Base-by-base conservation (phyloP, 2,888 invertebrate species). In the Ophonus ardosiacus region DNA sequence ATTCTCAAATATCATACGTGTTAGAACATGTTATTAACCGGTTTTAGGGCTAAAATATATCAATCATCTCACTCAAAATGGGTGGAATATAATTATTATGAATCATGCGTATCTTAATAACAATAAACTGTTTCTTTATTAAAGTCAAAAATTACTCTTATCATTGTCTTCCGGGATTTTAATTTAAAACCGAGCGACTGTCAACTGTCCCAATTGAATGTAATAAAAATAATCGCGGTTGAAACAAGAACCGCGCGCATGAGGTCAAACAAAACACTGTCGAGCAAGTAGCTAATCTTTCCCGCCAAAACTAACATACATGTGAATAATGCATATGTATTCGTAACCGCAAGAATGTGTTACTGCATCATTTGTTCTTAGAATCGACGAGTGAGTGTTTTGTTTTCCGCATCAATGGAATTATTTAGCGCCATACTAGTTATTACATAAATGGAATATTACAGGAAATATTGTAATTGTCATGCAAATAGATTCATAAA, bases 201-300 rank as follows among this genome's bases (percentile, higher is more conserved):
- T 38, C 68, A 38, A n/a, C n/a, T 68, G 68, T 68, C 38, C 17
- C 76, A 76, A 76, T 76, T 76, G 76, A 51, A 51, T 24, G 56
- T 15, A 76, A 76, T 76, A 76, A 76, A 71, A 68, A 43, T 76
- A 76, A 56, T 76, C 76, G 76, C 76, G 76, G 10, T 51, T 24
- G 76, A 76, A 76, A 76, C 76, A 76, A 76, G 51, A 51, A 24
- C 43, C 56, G 13, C 24, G 24, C 13, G 31, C 13, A 43, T 7
- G 76, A 76, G 76, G 76, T 76, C 76, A 76, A 76, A 51, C 76
- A 76, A 76, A 76, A 51, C 76, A 76, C 74, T 43, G n/a, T 74
- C 40, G 21, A 13, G 40, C 40, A 74, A 13, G 76, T 17, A 24
- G 43, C 51, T 5, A 76, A 43, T 7, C 18, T 76, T 71, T 76